Evolutionary conservation across 2,797 vertebrate genomes (phyloP).

Genomic region (Heliangelus exortis): DNA sequence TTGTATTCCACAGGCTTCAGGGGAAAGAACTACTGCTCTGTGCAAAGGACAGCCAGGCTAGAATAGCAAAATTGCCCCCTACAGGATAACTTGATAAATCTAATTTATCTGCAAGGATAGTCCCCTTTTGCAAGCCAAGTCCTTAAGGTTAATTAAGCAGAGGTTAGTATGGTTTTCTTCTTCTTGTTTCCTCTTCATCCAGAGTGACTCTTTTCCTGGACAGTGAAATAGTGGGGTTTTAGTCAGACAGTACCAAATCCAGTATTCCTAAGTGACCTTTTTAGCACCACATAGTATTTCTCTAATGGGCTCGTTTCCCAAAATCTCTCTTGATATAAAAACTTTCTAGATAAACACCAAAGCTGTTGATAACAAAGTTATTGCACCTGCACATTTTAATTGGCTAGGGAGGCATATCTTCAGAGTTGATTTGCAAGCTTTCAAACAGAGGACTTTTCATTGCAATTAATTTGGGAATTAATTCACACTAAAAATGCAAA

Average conservation of each 20-base stretch:
- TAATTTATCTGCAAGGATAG: slow-evolving; percentile 6
- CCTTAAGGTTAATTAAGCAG: not conserved
- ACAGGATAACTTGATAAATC: slow-evolving; percentile 9
- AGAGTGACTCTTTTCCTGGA: not conserved
- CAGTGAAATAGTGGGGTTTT: not conserved
- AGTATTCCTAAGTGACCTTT: not conserved
- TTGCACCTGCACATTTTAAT: slow-evolving; percentile 45
- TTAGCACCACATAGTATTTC: not conserved
- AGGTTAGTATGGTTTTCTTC: accelerated
- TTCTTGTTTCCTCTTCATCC: not conserved
- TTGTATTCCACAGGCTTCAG: not conserved
- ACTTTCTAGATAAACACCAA: slow-evolving; percentile 34
- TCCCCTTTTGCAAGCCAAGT: not conserved
- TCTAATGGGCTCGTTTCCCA: not conserved
- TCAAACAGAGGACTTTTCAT: slow-evolving; percentile 21
- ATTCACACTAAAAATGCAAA: not conserved
- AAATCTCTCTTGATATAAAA: slow-evolving; percentile 13
- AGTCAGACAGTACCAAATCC: not conserved
- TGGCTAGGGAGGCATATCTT: not conserved
- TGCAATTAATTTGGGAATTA: not conserved
- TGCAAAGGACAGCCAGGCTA: not conserved
- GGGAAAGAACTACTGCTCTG: not conserved
- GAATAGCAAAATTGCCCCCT: not conserved
- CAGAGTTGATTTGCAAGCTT: slow-evolving; percentile 11
- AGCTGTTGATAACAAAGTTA: not conserved